phyloP scores from a whole-genome alignment of 2,888 invertebrate species.

The Barypeithes pellucidus region DNA sequence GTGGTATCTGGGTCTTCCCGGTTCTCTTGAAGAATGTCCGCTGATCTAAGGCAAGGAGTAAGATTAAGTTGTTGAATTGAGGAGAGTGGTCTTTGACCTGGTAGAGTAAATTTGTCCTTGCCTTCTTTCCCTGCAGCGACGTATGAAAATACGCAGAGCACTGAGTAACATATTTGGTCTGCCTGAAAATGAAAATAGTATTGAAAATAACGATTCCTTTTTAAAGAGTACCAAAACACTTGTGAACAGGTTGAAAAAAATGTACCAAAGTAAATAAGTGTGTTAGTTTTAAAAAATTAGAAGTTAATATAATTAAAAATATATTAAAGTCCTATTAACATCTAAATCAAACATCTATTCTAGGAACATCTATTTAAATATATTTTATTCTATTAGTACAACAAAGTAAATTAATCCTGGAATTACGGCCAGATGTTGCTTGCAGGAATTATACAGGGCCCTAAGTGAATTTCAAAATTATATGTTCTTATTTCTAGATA shows the following conservation, averaged over 20 bases:
- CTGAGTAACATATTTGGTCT: slow-evolving; percentile 98
- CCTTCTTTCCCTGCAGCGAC: slow-evolving; percentile 91
- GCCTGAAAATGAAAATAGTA: slow-evolving; percentile 47
- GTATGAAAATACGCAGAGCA: slow-evolving; percentile 99
- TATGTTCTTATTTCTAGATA: no score
- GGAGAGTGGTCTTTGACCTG: slow-evolving; percentile 26
- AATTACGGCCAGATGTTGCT: no score
- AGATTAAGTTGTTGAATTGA: slow-evolving; percentile 26
- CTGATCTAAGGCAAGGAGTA: slow-evolving; percentile 32
- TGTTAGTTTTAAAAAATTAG: no score
- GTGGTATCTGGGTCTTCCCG: slow-evolving; percentile 55
- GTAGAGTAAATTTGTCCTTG: slow-evolving; percentile 46
- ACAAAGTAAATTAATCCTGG: no score
- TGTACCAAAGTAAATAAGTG: no score
- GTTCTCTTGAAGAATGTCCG: slow-evolving; percentile 22
- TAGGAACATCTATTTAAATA: no score
- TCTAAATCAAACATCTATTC: no score
- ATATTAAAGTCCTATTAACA: no score
- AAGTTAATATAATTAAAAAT: no score
- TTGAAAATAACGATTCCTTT: slow-evolving; percentile 8
- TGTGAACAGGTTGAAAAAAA: background rate
- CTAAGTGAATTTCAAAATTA: no score
- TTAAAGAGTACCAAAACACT: background rate
- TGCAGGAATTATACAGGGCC: no score
- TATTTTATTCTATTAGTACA: no score